Evolutionary conservation across 2,113 vertebrate species (phyloP).

Genomic region (Zootoca vivipara): DNA sequence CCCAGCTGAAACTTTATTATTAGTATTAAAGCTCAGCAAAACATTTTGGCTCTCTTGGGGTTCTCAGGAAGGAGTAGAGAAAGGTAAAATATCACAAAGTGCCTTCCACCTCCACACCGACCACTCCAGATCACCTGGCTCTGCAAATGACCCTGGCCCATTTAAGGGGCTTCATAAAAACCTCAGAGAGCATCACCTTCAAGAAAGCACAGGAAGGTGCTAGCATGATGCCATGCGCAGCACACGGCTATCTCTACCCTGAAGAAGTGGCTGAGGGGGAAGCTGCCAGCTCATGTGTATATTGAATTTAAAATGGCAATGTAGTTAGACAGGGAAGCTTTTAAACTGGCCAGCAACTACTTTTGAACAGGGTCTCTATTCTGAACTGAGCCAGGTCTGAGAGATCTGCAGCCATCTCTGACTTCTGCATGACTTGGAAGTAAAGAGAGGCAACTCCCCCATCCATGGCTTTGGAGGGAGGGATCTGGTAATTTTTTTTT

Average conservation of each 20-base stretch:
- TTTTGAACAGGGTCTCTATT: not conserved
- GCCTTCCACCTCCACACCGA: constrained; percentile 1
- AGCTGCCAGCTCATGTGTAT: not conserved
- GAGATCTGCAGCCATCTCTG: not conserved
- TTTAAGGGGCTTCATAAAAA: constrained; percentile 29
- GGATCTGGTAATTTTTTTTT: not conserved
- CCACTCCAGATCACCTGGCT: constrained; percentile 35
- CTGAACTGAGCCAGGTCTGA: not conserved
- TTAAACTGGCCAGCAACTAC: not conserved
- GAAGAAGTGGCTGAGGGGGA: not conserved
- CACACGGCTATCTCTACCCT: not conserved
- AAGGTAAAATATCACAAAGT: constrained; percentile 10
- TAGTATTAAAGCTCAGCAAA: constrained; percentile 42
- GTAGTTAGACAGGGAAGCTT: not conserved
- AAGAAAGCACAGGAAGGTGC: not conserved
- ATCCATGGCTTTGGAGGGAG: not conserved
- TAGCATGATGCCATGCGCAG: not conserved
- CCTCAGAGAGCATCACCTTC: not conserved
- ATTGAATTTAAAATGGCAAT: not conserved
- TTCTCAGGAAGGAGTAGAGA: constrained; percentile 36
- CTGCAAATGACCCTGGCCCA: constrained; percentile 38
- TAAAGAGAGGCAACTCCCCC: not conserved
- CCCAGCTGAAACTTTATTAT: constrained; percentile 47
- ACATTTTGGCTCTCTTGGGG: constrained; percentile 41
- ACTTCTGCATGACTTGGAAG: not conserved